A percentile compares a stretch with the other conserved stretches of the same genome.
phyloP scores from a whole-genome alignment of 2,888 invertebrate species.

The Agrilus biguttatus region DNA sequence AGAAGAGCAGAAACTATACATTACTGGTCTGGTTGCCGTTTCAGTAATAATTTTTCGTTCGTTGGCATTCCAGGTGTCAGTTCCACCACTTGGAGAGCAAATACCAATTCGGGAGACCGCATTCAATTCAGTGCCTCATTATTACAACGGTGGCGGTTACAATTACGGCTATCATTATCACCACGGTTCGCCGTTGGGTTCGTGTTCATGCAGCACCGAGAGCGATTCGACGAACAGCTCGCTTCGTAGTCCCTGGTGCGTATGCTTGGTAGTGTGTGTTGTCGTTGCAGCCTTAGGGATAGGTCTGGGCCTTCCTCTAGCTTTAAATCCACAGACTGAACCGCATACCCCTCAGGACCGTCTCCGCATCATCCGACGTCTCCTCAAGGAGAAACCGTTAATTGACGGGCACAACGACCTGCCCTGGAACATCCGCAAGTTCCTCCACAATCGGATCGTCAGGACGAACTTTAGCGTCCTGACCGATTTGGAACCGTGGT shows the following conservation, averaged over 20 bases:
- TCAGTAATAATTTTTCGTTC: too few relatives aligned
- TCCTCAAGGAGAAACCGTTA: constrained; percentile 53
- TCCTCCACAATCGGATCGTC: constrained; percentile 67
- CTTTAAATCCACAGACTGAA: constrained; percentile 19
- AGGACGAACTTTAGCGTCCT: constrained; percentile 52
- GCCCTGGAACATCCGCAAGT: constrained; percentile 80
- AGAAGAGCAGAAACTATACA: too few relatives aligned
- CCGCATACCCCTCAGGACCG: constrained; percentile 37
- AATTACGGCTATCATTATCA: constrained; percentile 16
- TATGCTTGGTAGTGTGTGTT: constrained; percentile 43
- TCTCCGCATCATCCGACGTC: constrained; percentile 38
- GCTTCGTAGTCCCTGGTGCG: constrained; percentile 33
- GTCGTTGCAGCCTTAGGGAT: constrained; percentile 43
- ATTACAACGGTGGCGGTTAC: constrained; percentile 19
- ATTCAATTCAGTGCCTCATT: constrained; percentile 22
- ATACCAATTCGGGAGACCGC: constrained; percentile 24
- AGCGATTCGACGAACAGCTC: constrained; percentile 40
- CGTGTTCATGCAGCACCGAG: constrained; percentile 35
- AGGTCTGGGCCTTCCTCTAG: constrained; percentile 44
- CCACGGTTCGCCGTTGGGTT: constrained; percentile 21
- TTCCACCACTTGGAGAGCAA: constrained; percentile 14
- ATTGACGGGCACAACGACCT: constrained; percentile 77
- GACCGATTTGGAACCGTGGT: constrained; percentile 64
- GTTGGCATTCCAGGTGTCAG: too few relatives aligned
- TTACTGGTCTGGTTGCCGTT: too few relatives aligned